These are phyloP conservation scores for Porites rus DNA, from an alignment of 92 coral and sea anemone species.

Conservation along the genomic window DNA sequence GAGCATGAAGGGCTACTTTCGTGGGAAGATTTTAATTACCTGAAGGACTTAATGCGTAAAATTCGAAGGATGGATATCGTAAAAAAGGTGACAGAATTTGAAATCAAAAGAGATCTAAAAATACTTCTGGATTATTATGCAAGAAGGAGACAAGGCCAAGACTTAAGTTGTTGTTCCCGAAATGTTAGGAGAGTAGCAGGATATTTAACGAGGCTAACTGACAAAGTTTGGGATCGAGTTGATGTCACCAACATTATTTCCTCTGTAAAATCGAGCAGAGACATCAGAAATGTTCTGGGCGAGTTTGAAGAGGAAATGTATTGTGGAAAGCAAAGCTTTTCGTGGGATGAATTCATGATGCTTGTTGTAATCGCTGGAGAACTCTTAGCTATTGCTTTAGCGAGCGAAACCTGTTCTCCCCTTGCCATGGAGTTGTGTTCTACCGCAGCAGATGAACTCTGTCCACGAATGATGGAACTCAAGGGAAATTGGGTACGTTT, in stretches of 20 bases:
- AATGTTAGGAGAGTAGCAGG: too few species aligned
- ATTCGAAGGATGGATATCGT: constrained; percentile 23
- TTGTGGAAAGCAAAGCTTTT: not conserved
- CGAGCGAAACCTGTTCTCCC: not conserved
- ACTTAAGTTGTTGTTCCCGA: too few species aligned
- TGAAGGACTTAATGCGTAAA: constrained; percentile 15
- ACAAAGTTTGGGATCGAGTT: not conserved
- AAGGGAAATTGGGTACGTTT: constrained; percentile 42
- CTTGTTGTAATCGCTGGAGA: constrained; percentile 27
- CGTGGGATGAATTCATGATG: constrained; percentile 14
- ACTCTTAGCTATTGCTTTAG: not conserved
- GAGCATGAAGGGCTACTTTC: constrained; percentile 23
- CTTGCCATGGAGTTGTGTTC: constrained; percentile 1
- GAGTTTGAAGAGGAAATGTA: constrained; percentile 11
- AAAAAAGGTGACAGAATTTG: not conserved
- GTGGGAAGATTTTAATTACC: constrained; percentile 24
- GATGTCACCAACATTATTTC: not conserved
- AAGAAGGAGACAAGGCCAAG: not conserved
- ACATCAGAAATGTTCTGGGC: not conserved
- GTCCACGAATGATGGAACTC: not conserved
- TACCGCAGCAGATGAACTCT: constrained; percentile 7
- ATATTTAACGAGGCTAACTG: not conserved
- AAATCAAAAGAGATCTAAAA: constrained; percentile 24
- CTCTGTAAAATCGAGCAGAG: too few species aligned
- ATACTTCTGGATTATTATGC: constrained; percentile 24